These are phyloP conservation scores for Alloplasta piceator DNA, from an alignment of 2,888 invertebrate species.

Conservation along the genomic window DNA sequence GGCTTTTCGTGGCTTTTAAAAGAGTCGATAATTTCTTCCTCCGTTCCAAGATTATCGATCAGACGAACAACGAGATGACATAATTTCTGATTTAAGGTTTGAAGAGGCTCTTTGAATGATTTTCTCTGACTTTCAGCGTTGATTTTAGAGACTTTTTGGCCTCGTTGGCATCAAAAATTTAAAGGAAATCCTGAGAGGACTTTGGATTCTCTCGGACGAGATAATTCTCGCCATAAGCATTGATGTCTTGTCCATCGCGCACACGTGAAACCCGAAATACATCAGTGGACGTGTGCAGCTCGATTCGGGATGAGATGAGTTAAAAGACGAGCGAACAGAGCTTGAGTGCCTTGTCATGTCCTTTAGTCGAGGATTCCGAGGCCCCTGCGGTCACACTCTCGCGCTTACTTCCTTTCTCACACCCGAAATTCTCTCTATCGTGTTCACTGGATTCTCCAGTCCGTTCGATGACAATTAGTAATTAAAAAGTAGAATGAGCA, in stretches of 20 bases:
- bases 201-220: slow-evolving; percentile 16
- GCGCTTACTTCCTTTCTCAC: slow-evolving; percentile 65
- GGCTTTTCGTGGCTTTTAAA: slow-evolving; percentile 1
- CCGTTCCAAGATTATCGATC: too few species aligned
- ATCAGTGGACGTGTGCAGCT: slow-evolving; percentile 45
- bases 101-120: too few species aligned
- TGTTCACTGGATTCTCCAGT: slow-evolving; percentile 65
- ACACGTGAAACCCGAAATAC: not conserved
- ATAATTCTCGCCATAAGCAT: slow-evolving; percentile 51
- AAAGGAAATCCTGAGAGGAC: slow-evolving; percentile 4
- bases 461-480: slow-evolving; percentile 76
- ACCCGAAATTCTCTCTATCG: slow-evolving; percentile 53
- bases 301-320: slow-evolving; percentile 74
- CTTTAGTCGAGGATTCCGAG: slow-evolving; percentile 69
- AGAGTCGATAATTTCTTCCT: not conserved
- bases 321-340: slow-evolving; percentile 79
- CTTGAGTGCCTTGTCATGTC: slow-evolving; percentile 82
- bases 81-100: too few species aligned
- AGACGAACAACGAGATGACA: too few species aligned
- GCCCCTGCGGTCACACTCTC: slow-evolving; percentile 70
- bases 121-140: not conserved
- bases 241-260: slow-evolving; percentile 6
- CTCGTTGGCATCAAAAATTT: slow-evolving; percentile 1
- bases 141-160: not conserved
- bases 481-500: slow-evolving; percentile 46